Evolutionary conservation across 1,140 invertebrate species (phyloP), one percentile per base, ranked within the genome.

Genomic region (Centruroides sculpturatus): DNA sequence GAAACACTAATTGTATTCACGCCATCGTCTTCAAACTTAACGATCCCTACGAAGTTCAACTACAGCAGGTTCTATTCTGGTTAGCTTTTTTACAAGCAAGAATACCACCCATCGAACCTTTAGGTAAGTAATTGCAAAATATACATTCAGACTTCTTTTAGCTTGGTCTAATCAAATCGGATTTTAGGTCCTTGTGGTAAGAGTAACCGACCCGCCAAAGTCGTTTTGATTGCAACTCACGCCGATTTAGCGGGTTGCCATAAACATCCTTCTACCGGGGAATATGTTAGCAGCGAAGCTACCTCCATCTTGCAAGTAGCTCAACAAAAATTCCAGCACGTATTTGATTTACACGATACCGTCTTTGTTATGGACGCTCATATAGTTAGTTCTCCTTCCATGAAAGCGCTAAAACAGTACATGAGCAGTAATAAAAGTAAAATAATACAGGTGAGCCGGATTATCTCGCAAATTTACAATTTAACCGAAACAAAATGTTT

Each of bases 51-150:
- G 84, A 83, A 53, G 79, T 84, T 60, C 85, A 87, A 72, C 71
- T 87, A 35, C 81, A 83, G 60, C 84, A 89, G 71, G 80, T 85
- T 35, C 78, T 80, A 61, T 89, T 87, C 75, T 91, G 88, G 88
- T 73, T 91, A 46, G 81, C 83, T 65, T 89, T 90, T 72, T 76
- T 91, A 56, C 80, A 85, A 72, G 82, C 84, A 51, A 77, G 86
- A 62, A 80, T 87, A 64, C 80, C 76, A 7, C 76, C 81, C 49
- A 77, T 80, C 36, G 80, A 83, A 70, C 83, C 84, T 60, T 77
- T 87, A 66, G 82, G 86, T 85, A 75, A 76, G 50, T 58, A 34
- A 41, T 23, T 41, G 41, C 3, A 41, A 3, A 8, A 41, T 41
- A 23, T 23, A 23, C 23, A 0, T 41, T 41, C 8, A 6, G 41